A percentile compares a stretch with the other conserved stretches of the same genome.
Evolutionary conservation across 1,140 invertebrate genomes (phyloP).

Genomic region (Musca domestica): DNA sequence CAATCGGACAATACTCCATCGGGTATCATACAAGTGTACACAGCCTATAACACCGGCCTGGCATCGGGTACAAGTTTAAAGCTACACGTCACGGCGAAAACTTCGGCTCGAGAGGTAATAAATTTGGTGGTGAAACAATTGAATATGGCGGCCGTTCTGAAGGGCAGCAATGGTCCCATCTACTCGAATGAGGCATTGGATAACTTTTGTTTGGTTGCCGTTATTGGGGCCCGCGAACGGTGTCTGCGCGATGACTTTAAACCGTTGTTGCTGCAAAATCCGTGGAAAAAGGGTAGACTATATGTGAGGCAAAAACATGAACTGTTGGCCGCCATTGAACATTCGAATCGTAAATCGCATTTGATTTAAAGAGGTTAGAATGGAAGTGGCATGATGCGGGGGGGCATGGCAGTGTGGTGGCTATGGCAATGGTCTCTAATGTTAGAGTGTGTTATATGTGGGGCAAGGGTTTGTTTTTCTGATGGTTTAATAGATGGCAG

Average conservation of each 20-base stretch:
- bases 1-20: slow-evolving; percentile 27
- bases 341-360: slow-evolving; percentile 71
- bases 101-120: slow-evolving; percentile 89
- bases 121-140: slow-evolving; percentile 91
- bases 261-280: slow-evolving; percentile 87
- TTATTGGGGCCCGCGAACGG: slow-evolving; percentile 87
- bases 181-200: slow-evolving; percentile 76
- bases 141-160: slow-evolving; percentile 86
- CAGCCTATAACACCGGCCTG: slow-evolving; percentile 91
- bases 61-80: slow-evolving; percentile 89
- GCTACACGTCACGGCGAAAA: slow-evolving; percentile 85
- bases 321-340: slow-evolving; percentile 81
- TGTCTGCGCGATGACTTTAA: slow-evolving; percentile 91
- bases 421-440: neutral
- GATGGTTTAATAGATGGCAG: neutral
- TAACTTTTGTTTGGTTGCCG: slow-evolving; percentile 91
- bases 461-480: neutral
- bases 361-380: slow-evolving; percentile 36
- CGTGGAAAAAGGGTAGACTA: slow-evolving; percentile 89
- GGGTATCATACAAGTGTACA: slow-evolving; percentile 82
- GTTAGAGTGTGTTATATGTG: neutral
- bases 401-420: neutral
- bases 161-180: slow-evolving; percentile 72
- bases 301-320: slow-evolving; percentile 89
- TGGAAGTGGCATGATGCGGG: neutral